Evolutionary conservation across 2,797 vertebrate species (phyloP), one percentile per base, ranked within the genome.

Genomic region (Discoglossus pictus): DNA sequence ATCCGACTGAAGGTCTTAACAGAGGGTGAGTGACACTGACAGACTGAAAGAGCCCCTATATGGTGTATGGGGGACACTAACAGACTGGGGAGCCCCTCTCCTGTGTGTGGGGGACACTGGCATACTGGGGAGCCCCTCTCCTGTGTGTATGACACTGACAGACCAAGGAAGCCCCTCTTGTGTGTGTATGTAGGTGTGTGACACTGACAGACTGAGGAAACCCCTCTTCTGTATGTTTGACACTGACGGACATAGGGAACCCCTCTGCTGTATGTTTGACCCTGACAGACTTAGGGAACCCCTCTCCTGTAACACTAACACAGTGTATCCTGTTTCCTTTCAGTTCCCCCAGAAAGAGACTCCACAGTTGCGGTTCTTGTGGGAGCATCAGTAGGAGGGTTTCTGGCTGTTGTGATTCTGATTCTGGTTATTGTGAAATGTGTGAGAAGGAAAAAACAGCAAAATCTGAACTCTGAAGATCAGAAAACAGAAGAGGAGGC

Each of bases 401-500:
- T 94, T 25, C 79, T 98, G 77, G 96, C 95, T 0, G 83, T 98
- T 73, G 87, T 98, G 65, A 98, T 98, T 82, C 88, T 99, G 65
- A 93, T 91, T 75, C 94, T 98, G 91, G 91, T 99, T 69, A 87
- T 95, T 7, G 89, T 99, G 75, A 98, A 99, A 51, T 99, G 95
- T 1, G 89, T 99, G 48, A 91, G 96, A 74, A 90, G 93, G 79
- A 94, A 96, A 84, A 91, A 88, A 76, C 96, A 98, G 79, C 94
- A 97, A 87, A 88, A 96, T 68, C 91, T 95, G 23, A 94, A 92
- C 80, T 93, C 94, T 0, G 94, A 98, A 0, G 96, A 92, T 80
- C 90, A 97, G 87, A 98, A 98, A 87, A 96, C 93, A 1, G 97
- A 99, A 76, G 97, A 99, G 79, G 96, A 98, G 73, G 95, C 91